Evolutionary conservation across 2,888 invertebrate species (phyloP).

Genomic region (Tipula helvola): DNA sequence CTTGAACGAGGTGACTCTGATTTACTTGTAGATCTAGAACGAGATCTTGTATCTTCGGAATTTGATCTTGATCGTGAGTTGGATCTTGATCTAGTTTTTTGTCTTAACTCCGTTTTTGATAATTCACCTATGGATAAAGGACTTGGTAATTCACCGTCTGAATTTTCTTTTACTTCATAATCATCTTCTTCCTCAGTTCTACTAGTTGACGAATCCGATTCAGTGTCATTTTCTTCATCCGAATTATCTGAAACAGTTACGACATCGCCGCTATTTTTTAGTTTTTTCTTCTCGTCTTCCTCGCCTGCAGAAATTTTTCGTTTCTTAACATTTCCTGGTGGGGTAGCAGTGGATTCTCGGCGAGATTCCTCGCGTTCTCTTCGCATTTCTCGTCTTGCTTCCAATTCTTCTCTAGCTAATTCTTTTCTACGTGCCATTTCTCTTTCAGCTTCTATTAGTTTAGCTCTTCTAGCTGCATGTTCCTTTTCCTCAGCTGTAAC

Average conservation of each 20-base stretch:
- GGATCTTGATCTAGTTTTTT: slow-evolving; percentile 16
- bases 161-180: slow-evolving; percentile 23
- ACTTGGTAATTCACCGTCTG: slow-evolving; percentile 37
- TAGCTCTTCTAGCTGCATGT: slow-evolving; percentile 47
- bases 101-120: slow-evolving; percentile 27
- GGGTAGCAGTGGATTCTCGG: slow-evolving; percentile 31
- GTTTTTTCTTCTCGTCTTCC: slow-evolving; percentile 21
- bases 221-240: slow-evolving; percentile 33
- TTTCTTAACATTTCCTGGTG: slow-evolving; percentile 24
- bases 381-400: slow-evolving; percentile 53
- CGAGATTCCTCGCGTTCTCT: slow-evolving; percentile 38
- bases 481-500: slow-evolving; percentile 36
- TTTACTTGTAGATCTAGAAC: slow-evolving; percentile 23
- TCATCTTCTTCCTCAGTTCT: slow-evolving; percentile 28
- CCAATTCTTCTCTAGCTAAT: slow-evolving; percentile 57
- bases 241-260: slow-evolving; percentile 39
- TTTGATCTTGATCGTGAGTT: slow-evolving; percentile 19
- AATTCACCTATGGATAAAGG: slow-evolving; percentile 41
- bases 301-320: slow-evolving; percentile 21
- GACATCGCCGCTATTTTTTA: slow-evolving; percentile 21
- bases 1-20: slow-evolving; percentile 24
- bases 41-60: slow-evolving; percentile 20
- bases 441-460: slow-evolving; percentile 58
- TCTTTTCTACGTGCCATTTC: slow-evolving; percentile 67
- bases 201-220: slow-evolving; percentile 39